phyloP scores from a whole-genome alignment of 1,140 invertebrate genomes.

The Physella acuta region DNA sequence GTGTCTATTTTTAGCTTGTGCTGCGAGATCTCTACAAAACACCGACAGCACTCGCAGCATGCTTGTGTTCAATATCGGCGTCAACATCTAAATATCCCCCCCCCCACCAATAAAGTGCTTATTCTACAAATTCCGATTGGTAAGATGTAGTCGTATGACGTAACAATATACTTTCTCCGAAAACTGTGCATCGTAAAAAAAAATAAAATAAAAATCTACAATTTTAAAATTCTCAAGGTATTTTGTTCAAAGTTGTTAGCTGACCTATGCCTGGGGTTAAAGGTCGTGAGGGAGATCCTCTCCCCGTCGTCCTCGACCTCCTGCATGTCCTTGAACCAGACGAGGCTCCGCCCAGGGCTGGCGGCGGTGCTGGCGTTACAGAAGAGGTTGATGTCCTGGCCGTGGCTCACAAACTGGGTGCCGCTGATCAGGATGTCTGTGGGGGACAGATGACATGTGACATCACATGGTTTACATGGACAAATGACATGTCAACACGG shows the following conservation, averaged over 20 bases:
- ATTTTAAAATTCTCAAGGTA: not conserved
- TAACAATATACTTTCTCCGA: not conserved
- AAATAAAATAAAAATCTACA: not conserved
- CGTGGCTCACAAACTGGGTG: not conserved
- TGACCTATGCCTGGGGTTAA: not conserved
- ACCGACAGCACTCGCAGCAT: too few species aligned
- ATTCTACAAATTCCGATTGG: too few species aligned
- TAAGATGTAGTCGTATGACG: not conserved
- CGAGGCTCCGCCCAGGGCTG: not conserved
- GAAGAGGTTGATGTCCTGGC: slow-evolving; percentile 2
- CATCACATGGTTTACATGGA: not conserved
- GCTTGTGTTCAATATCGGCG: too few species aligned
- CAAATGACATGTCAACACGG: not conserved
- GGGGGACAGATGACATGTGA: not conserved
- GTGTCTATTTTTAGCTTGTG: too few species aligned
- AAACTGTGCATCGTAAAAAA: not conserved
- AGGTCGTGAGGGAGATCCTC: not conserved
- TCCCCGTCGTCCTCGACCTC: not conserved
- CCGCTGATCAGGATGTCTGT: slow-evolving; percentile 16
- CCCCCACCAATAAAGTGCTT: too few species aligned
- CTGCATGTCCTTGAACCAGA: slow-evolving; percentile 9
- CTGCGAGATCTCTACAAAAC: too few species aligned
- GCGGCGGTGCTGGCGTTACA: slow-evolving; percentile 11
- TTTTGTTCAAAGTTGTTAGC: too few species aligned
- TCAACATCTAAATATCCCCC: too few species aligned